A percentile compares a stretch with the other conserved stretches of the same genome.
Conservation (phyloP, 2,113 vertebrate genomes). For the Reinhardtius hippoglossoides region DNA sequence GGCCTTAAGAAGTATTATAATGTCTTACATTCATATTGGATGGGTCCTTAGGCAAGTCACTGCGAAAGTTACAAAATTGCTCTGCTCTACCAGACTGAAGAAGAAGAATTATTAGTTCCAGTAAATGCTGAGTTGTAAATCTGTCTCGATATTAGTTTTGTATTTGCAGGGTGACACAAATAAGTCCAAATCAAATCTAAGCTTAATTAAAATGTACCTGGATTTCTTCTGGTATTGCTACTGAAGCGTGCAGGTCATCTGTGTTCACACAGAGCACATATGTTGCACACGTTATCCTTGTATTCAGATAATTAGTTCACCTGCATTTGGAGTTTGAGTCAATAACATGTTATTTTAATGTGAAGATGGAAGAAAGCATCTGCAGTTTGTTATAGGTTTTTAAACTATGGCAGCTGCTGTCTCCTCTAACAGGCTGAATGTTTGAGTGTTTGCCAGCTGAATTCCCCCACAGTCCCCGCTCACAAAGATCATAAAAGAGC, state of each 20-base stretch:
- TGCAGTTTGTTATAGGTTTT: constrained; percentile 39
- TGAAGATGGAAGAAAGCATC: constrained; percentile 12
- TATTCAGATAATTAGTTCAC: constrained; percentile 15
- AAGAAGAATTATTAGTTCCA: too few relatives aligned
- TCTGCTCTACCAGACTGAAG: too few relatives aligned
- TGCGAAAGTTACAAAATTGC: too few relatives aligned
- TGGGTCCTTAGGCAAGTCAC: too few relatives aligned
- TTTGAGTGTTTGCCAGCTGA: constrained; percentile 74
- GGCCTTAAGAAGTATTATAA: too few relatives aligned
- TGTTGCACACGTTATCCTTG: background rate
- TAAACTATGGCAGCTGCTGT: constrained; percentile 50
- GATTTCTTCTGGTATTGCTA: background rate
- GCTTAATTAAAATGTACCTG: background rate
- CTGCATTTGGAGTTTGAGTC: constrained; percentile 28
- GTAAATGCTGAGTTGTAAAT: too few relatives aligned
- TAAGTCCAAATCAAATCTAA: too few relatives aligned
- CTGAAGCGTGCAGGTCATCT: background rate
- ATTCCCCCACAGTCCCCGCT: constrained; percentile 62
- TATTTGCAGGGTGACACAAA: too few relatives aligned
- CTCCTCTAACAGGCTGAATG: constrained; percentile 44
- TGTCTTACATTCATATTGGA: too few relatives aligned
- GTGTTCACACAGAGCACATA: background rate
- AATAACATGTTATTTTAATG: constrained; percentile 20
- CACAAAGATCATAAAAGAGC: constrained; percentile 61
- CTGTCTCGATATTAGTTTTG: too few relatives aligned